Evolutionary conservation across 2,113 vertebrate species (phyloP), one percentile per base, ranked within the genome.

Genomic region (Caracal caracal): DNA sequence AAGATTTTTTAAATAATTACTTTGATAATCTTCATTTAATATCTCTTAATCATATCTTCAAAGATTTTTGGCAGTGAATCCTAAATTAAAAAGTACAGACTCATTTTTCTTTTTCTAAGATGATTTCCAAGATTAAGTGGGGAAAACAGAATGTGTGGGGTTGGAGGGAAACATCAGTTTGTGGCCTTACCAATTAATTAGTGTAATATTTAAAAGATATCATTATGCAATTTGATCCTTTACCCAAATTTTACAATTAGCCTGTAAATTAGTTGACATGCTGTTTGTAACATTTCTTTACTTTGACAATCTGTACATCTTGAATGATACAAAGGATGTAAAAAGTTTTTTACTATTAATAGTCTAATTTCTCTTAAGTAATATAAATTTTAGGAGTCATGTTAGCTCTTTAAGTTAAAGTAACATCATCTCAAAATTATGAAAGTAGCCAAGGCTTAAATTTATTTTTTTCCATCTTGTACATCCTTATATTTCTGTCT

Each of bases 401-500:
- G 30, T 22, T 43, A 26, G 28, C 76, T 88, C 73, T 88, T 79
- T 63, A 51, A 73, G 47, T 53, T 81, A 65, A 0, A 82, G 3
- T 88, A 70, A 86, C 8, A 59, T 28, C 75, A 5, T 33, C 28
- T 96, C 17, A 73, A 49, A 92, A 76, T 92, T 79, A 79, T 17
- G 37, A 49, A 90, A 90, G 40, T 84, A 73, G 28, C 79, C 88
- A 71, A 88, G 0, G 12, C 61, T 89, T 82, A 92, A 70, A 86
- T 65, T 66, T 47, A 40, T 96, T 96, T 96, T 82, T 88, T 37
- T 16, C 13, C 79, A 19, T 82, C 51, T 75, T 78, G 22, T 28
- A 3, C 12, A 30, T 33, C 19, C n/a, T 22, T 87, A 12, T 79
- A 81, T 66, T 82, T 83, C 61, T 95, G 15, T 65, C 28, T 90